Conservation (phyloP, 2,113 vertebrate species). For the Phaethornis superciliosus region DNA sequence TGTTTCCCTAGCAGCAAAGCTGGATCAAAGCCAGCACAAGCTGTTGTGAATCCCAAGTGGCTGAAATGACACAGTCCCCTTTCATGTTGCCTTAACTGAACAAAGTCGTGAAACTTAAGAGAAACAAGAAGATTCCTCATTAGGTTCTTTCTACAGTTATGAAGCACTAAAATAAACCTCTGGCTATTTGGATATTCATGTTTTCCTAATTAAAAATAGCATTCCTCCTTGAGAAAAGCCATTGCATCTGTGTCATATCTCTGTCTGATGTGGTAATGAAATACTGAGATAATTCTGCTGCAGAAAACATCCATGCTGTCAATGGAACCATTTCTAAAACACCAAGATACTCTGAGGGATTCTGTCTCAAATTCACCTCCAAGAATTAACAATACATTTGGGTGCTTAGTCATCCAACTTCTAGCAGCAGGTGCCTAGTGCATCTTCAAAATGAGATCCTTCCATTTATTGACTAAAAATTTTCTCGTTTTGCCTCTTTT, state of each 20-base stretch:
- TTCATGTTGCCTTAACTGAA: not conserved
- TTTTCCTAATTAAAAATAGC: constrained; percentile 31
- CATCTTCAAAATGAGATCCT: not conserved
- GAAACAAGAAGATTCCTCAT: not conserved
- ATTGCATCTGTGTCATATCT: not conserved
- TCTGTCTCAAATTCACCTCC: not conserved
- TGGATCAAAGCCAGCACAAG: constrained; percentile 48
- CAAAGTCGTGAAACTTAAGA: not conserved
- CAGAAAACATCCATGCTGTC: not conserved
- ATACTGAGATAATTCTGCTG: not conserved
- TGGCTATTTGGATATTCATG: constrained; percentile 3
- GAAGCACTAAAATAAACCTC: constrained; percentile 32
- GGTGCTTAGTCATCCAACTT: not conserved
- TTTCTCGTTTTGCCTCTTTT: not conserved
- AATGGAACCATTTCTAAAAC: not conserved
- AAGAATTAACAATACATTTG: not conserved
- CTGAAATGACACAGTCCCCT: constrained; percentile 15
- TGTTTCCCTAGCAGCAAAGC: constrained; percentile 43
- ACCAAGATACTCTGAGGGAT: not conserved
- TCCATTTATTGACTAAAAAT: not conserved
- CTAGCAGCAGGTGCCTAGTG: not conserved
- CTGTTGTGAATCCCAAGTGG: constrained; percentile 19
- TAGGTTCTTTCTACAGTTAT: not conserved
- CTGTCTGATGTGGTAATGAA: not conserved
- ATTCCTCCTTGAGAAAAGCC: constrained; percentile 48